Conservation (phyloP, 2,113 vertebrate genomes). For the Mobula birostris region DNA sequence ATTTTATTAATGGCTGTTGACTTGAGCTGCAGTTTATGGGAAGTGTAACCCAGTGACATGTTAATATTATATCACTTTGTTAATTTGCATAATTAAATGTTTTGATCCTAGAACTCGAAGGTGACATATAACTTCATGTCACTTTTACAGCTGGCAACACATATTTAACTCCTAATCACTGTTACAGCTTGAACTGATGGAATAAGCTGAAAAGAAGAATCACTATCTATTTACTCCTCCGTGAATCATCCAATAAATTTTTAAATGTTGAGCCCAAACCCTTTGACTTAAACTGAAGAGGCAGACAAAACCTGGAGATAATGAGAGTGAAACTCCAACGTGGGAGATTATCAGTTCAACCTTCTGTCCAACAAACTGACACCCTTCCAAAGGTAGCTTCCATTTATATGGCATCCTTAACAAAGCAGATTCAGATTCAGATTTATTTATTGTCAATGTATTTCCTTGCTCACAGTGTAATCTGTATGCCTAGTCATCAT, state of each 20-base stretch:
- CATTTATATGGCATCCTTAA: too few relatives aligned
- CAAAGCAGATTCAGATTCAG: too few relatives aligned
- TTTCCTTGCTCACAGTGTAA: too few relatives aligned
- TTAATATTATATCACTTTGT: conserved; percentile 31
- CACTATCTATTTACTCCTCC: neutral
- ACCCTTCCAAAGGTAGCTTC: neutral
- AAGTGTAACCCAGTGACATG: neutral
- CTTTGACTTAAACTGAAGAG: neutral
- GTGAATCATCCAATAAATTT: neutral
- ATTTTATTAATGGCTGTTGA: conserved; percentile 28
- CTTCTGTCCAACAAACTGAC: neutral
- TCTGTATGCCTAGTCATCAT: too few relatives aligned
- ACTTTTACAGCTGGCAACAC: neutral
- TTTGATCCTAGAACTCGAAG: neutral
- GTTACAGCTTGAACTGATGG: neutral
- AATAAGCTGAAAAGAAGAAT: neutral
- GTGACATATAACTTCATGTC: conserved; percentile 10
- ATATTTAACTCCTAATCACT: conserved; percentile 13
- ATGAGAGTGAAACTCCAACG: neutral
- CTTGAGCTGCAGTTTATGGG: conserved; percentile 3
- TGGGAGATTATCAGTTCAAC: neutral
- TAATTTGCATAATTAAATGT: conserved; percentile 36
- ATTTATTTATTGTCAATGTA: too few relatives aligned
- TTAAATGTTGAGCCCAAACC: neutral
- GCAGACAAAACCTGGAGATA: neutral